Percentiles rank a stretch among this genome's conserved stretches.
Evolutionary conservation across 2,888 invertebrate species (phyloP).

Genomic region (Heliconius aoede): DNA sequence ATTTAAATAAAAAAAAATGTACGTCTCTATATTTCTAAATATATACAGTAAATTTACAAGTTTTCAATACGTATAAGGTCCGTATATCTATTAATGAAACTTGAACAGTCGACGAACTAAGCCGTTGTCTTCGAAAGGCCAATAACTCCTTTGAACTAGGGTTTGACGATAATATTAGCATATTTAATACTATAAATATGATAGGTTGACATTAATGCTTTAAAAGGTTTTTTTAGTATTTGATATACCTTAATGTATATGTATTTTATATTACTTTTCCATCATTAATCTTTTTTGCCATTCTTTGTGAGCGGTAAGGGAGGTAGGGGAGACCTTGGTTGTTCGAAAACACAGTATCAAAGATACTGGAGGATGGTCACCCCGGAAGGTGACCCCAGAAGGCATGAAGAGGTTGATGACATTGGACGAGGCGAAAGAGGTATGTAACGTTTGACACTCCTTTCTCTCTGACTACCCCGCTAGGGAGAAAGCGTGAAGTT

Average conservation of each 20-base stretch:
- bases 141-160: conserved; percentile 45
- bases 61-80: conserved; percentile 37
- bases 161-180: conserved; percentile 42
- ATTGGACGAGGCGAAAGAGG: no score
- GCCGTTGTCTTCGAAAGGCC: conserved; percentile 40
- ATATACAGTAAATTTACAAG: conserved; percentile 17
- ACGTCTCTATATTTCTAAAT: not conserved
- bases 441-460: no score
- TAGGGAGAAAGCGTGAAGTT: no score
- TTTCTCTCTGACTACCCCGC: no score
- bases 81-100: conserved; percentile 38
- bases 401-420: no score
- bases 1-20: not conserved
- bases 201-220: conserved; percentile 44
- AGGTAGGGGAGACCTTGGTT: no score
- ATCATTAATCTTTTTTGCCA: no score
- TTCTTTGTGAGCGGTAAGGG: no score
- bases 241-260: conserved; percentile 25
- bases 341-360: no score
- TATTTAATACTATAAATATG: conserved; percentile 46
- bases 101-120: conserved; percentile 42
- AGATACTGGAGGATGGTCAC: no score
- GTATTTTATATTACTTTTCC: no score
- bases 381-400: no score
- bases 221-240: conserved; percentile 41